Conservation (phyloP, 2,113 vertebrate species). For the Muscicapa adusta region DNA sequence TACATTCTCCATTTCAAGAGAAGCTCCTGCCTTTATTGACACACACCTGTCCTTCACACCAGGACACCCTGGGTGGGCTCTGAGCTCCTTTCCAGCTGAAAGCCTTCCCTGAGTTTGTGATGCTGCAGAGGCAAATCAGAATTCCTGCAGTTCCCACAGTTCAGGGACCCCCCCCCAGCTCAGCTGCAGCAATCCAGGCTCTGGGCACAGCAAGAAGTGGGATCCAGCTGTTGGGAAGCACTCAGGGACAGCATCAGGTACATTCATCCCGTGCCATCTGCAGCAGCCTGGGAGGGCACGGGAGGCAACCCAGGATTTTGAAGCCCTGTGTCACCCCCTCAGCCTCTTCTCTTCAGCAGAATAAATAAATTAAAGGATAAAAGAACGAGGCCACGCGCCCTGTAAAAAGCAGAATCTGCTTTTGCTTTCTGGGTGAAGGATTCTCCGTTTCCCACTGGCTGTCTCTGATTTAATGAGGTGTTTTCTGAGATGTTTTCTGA, state of each 20-base stretch:
- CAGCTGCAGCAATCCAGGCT: not conserved
- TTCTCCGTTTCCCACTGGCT: not conserved
- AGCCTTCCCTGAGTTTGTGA: fast-evolving
- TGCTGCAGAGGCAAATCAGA: not conserved
- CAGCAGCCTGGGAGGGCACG: not conserved
- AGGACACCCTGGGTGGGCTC: not conserved
- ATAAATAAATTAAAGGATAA: not conserved
- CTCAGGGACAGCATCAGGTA: not conserved
- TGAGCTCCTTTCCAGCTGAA: not conserved
- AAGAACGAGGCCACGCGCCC: not conserved
- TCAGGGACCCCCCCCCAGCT: not conserved
- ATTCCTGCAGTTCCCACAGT: not conserved
- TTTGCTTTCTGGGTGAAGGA: not conserved
- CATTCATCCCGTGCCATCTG: not conserved
- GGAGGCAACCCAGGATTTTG: not conserved
- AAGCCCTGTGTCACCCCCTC: not conserved
- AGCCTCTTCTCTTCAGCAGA: not conserved
- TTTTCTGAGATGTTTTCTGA: not conserved
- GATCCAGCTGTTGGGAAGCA: not conserved
- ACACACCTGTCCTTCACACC: too few species aligned
- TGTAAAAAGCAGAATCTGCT: not conserved
- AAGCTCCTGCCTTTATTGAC: too few species aligned
- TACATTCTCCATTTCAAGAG: too few species aligned
- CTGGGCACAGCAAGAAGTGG: not conserved
- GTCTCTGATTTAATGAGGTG: not conserved